phyloP scores from a whole-genome alignment of 2,797 vertebrate species.

The Sparus aurata region DNA sequence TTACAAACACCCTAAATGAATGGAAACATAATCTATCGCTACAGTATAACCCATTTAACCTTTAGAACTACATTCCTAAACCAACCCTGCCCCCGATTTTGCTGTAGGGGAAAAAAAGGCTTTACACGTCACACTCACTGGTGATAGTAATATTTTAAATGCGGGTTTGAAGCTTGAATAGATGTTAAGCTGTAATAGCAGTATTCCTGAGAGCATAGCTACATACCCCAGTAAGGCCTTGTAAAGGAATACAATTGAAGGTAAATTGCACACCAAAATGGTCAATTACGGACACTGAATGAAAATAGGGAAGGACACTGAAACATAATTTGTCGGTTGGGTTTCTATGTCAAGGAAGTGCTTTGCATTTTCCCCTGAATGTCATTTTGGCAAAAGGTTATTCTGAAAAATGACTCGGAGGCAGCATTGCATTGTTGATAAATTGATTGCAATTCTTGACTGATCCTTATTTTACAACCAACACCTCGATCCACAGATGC shows the following conservation, averaged over 20 bases:
- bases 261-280: neutral
- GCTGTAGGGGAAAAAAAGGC: slow-evolving; percentile 3
- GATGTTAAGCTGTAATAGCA: neutral
- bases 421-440: neutral
- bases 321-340: neutral
- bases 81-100: no score
- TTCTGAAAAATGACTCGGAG: neutral
- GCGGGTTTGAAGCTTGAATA: slow-evolving; percentile 14
- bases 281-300: neutral
- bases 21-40: no score
- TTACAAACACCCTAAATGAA: neutral
- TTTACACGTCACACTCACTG: neutral
- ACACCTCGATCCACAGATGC: no score
- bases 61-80: neutral
- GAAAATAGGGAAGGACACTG: neutral
- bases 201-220: neutral
- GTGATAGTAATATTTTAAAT: slow-evolving; percentile 1
- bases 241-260: neutral
- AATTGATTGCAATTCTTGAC: no score
- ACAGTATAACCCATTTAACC: neutral
- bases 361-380: neutral
- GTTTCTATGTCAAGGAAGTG: neutral
- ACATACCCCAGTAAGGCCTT: neutral
- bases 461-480: no score
- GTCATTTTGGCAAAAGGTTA: neutral